These are phyloP conservation scores for Sceliomorpha sp. DNA, from an alignment of 2,888 invertebrate genomes.

Conservation along the genomic window DNA sequence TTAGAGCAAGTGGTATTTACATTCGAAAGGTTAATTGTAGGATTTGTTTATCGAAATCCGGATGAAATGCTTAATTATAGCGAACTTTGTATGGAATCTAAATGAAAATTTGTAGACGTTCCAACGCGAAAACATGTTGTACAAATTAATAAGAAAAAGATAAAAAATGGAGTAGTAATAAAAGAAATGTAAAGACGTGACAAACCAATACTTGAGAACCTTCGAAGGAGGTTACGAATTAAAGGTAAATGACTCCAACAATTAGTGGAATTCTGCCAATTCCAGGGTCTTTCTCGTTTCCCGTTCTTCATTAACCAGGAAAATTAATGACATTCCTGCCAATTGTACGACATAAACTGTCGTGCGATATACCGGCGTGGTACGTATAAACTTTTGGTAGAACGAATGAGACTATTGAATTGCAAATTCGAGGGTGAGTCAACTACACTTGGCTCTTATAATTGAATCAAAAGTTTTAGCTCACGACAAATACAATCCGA, in stretches of 20 bases:
- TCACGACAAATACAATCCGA: not conserved
- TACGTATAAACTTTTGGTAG: slow-evolving; percentile 7
- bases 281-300: not conserved
- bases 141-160: too few species aligned
- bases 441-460: slow-evolving; percentile 4
- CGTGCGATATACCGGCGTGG: not conserved
- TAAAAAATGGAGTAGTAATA: too few species aligned
- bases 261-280: slow-evolving; percentile 8
- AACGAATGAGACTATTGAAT: slow-evolving; percentile 22
- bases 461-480: slow-evolving; percentile 11
- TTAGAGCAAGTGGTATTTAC: too few species aligned
- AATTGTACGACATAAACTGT: slow-evolving; percentile 17
- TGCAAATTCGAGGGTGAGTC: slow-evolving; percentile 17
- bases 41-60: too few species aligned
- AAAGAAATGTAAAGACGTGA: too few species aligned
- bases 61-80: too few species aligned
- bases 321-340: slow-evolving; percentile 16
- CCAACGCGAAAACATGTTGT: too few species aligned
- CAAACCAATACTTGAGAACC: too few species aligned
- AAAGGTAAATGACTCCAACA: not conserved
- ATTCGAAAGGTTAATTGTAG: too few species aligned
- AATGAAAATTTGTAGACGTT: too few species aligned
- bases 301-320: slow-evolving; percentile 7
- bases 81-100: too few species aligned
- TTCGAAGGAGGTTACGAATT: not conserved